Base-by-base conservation (phyloP, 2,888 invertebrate species). In the Melieria crassipennis region DNA sequence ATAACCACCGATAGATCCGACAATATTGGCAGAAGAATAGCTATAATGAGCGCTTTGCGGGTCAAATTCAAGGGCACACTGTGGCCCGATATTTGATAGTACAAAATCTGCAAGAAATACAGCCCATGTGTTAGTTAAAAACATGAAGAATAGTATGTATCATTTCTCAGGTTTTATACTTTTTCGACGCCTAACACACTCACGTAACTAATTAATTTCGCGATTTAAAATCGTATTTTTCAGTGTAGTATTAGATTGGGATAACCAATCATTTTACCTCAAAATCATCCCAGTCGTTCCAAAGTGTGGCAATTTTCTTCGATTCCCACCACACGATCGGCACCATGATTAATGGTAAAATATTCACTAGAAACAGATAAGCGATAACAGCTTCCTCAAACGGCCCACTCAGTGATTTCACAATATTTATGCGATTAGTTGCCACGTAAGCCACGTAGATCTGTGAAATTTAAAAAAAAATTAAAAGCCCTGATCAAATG, bases 351-450 rank as follows among this genome's bases (percentile, higher is more conserved):
- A 92, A 88, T 0, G 92, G 92, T 72, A 92, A 87, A 73, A 93
- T 87, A 81, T 92, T 92, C 0, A 92, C 91, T n/a, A 92, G 89
- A 78, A 93, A 93, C 0, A 93, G 86, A 80, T 93, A 93, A 71
- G 92, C 92, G 78, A 93, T 92, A 0, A 92, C 93, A 0, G 92
- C 92, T 83, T 93, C 92, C 78, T 92, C 93, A 74, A 93, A 93
- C 75, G 91, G 90, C 0, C 91, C 92, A 80, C 91, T 91, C 1
- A 90, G 86, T 0, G 90, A 89, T 61, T 88, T 87, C 16, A 91
- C 86, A 73, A 91, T 89, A 78, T 90, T 89, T 1, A 92, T 90
- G 75, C 90, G 90, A 78, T 91, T 88, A 75, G 90, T 88, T 62
- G 91, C 89, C 4, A 92, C 88, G 78, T 91, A 92, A 0, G 88